Base-by-base conservation (phyloP, 2,113 vertebrate species). In the Eptesicus fuscus region DNA sequence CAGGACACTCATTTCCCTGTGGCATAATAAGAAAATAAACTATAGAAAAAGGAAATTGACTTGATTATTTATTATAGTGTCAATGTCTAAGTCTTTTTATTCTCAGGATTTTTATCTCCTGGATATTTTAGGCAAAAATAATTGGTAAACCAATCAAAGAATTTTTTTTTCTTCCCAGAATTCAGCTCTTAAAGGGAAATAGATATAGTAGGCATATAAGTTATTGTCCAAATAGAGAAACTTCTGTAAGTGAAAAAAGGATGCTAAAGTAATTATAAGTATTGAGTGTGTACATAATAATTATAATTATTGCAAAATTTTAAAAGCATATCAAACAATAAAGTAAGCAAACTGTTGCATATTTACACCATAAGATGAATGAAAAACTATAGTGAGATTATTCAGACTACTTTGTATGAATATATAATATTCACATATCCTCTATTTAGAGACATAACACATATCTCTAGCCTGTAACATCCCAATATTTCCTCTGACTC, bases 191-290 rank as follows among this genome's bases (percentile, higher is more conserved):
- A 65, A 78, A 92, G 7, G 23, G 2, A 95, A 79, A 74, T 44
- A 74, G 3, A 70, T 71, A 89, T 47, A 9, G 4, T 95, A 20
- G 9, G 4, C 32, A 82, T 78, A 70, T 44, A 91, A 93, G 78
- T 96, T 56, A 88, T 51, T 88, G 42, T 69, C 51, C 42, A 88
- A 82, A 74, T 51, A 94, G 20, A 86, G n/a, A 91, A 94, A 92
- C 51, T 96, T 56, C 14, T 86, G 22, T 91, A 95, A 92, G n/a
- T 78, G 8, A 87, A 87, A 87, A 42, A 69, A 7, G 6, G 7
- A 4, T 77, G 40, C 11, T 74, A 79, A 95, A 86, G 76, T 83
- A 86, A 76, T 69, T 82, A 42, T 80, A 71, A 91, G 35, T 83
- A 70, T 42, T 86, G 5, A 83, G 22, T 56, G 91, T 67, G 20